Evolutionary conservation across 2,113 vertebrate genomes (phyloP).

Genomic region (Gnathonemus echidnorhynchus): DNA sequence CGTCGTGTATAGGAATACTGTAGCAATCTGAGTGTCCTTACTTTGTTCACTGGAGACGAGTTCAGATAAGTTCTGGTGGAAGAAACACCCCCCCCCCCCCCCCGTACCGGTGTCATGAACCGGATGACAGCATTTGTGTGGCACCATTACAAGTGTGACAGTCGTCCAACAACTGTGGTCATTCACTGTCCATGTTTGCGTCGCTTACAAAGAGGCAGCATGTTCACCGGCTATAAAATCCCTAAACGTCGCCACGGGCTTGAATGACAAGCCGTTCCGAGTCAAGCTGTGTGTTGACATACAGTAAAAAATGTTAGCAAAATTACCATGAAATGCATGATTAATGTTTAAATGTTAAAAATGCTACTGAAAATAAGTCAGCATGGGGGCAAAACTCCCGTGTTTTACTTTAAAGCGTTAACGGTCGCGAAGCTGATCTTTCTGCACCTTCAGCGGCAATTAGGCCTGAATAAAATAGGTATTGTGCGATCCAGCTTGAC

Average conservation of each 20-base stretch:
- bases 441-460: constrained; percentile 24
- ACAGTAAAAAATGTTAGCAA: background rate
- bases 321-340: constrained; percentile 17
- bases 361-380: constrained; percentile 21
- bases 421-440: constrained; percentile 2
- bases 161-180: background rate
- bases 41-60: background rate
- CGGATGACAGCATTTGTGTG: background rate
- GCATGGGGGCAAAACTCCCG: background rate
- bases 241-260: background rate
- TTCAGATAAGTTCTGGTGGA: background rate
- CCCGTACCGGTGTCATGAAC: background rate
- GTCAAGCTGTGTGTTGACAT: background rate
- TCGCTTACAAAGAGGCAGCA: background rate
- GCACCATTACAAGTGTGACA: background rate
- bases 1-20: background rate
- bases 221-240: background rate
- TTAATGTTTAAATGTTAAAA: background rate
- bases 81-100: background rate
- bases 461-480: constrained; percentile 28
- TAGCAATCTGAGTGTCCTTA: background rate
- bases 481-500: constrained; percentile 32
- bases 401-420: constrained; percentile 10
- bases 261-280: background rate
- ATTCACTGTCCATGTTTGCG: background rate